These are phyloP conservation scores for Aphidius ervi DNA, from an alignment of 1,140 invertebrate genomes.

Conservation along the genomic window DNA sequence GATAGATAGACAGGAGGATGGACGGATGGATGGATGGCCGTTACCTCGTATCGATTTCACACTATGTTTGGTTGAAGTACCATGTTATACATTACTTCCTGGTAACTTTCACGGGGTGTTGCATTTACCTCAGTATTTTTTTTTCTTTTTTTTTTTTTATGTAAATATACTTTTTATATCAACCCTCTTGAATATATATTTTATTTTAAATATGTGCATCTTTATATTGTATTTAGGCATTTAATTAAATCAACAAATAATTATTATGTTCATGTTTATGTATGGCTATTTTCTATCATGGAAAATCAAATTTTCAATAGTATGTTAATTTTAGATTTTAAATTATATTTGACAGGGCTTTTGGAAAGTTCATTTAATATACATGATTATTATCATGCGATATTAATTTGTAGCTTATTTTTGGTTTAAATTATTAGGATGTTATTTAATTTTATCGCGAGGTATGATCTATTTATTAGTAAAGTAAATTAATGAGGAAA, in stretches of 20 bases:
- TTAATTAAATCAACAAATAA: too few species aligned
- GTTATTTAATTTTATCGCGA: too few species aligned
- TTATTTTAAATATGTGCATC: slow-evolving; percentile 3
- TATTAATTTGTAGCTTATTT: too few species aligned
- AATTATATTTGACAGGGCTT: too few species aligned
- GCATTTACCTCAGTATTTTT: neutral
- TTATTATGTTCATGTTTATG: too few species aligned
- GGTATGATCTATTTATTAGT: too few species aligned
- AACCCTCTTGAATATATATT: neutral
- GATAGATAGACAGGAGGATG: slow-evolving; percentile 20
- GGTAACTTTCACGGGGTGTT: slow-evolving; percentile 16
- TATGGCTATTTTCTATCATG: neutral
- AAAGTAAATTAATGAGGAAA: too few species aligned
- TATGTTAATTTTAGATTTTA: neutral
- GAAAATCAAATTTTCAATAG: slow-evolving; percentile 20
- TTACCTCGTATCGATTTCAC: slow-evolving; percentile 22
- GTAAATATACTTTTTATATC: neutral
- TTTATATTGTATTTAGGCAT: too few species aligned
- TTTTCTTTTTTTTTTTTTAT: neutral
- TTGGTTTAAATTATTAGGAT: too few species aligned
- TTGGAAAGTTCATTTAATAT: too few species aligned
- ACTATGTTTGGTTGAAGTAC: slow-evolving; percentile 12
- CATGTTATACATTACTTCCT: slow-evolving; percentile 13
- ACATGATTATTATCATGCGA: too few species aligned
- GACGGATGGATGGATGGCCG: neutral